Evolutionary conservation across 2,888 invertebrate genomes (phyloP), one percentile per base, ranked within the genome.

Genomic region (Opisthograptis luteolata): DNA sequence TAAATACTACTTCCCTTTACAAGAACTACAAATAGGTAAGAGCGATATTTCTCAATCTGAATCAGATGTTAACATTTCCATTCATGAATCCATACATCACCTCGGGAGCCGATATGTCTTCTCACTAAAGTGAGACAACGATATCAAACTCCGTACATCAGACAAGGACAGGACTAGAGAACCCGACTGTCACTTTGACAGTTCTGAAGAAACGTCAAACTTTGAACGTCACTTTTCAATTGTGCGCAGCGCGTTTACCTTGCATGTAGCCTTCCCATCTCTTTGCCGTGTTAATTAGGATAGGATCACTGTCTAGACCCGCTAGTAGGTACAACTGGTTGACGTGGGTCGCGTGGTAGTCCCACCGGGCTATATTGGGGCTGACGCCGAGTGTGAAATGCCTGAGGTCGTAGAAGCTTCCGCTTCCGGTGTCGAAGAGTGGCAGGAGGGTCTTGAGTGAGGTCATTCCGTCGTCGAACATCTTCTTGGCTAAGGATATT

Each of bases 341-440:
- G 14, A 99, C 96, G 80, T 99, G 99, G 0, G 99, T 98, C 0
- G 98, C 97, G 86, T 99, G 99, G 82, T 99, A 99, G 79, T 99
- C 99, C 98, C 99, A 99, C 46, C 99, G 92, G 0, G 99, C 99
- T 55, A 99, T 92, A 83, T 99, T 99, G 0, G 98, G 98, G 15
- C 97, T 95, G 10, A 96, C 95, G 12, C 96, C 96, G 22, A 98
- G 85, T 0, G 97, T 97, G 73, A 98, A 94, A 81, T 99, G 99
- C 8, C 99, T 92, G 41, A 99, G 92, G 90, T 99, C 99, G 79
- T 99, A 99, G 57, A 97, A 95, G 13, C 98, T 97, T 1, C 98
- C 98, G 45, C 97, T 96, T 13, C 99, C 98, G 8, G 97, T 98
- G 84, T 99, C 99, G 76, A 95, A 99, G 3, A 99, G 91, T 0